Evolutionary conservation across 2,888 invertebrate species (phyloP).

Genomic region (Aplocera efformata): DNA sequence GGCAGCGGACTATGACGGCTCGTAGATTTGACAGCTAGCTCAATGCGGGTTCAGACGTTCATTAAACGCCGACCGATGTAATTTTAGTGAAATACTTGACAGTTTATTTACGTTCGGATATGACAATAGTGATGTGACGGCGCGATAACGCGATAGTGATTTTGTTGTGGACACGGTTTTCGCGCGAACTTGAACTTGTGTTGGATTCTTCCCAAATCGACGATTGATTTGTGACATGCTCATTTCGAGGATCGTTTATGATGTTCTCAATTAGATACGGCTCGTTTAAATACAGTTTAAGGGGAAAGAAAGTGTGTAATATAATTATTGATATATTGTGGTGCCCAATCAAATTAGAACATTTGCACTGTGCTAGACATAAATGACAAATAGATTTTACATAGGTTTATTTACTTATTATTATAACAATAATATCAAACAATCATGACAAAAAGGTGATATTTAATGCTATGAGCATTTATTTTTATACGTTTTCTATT

Average conservation of each 20-base stretch:
- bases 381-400: conserved; percentile 22
- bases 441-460: conserved; percentile 30
- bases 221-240: conserved; percentile 70
- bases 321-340: conserved; percentile 55
- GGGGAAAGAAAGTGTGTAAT: conserved; percentile 69
- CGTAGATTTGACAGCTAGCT: conserved; percentile 82
- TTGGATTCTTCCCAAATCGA: conserved; percentile 47
- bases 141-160: conserved; percentile 36
- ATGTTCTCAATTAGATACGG: conserved; percentile 72
- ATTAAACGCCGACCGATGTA: conserved; percentile 73
- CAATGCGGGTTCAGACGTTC: conserved; percentile 80
- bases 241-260: conserved; percentile 61
- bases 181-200: conserved; percentile 68
- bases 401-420: conserved; percentile 7
- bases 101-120: conserved; percentile 58
- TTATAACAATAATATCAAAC: conserved; percentile 27
- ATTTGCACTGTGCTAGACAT: conserved; percentile 10
- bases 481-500: conserved; percentile 18
- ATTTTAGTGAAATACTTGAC: conserved; percentile 70
- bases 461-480: conserved; percentile 26
- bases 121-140: conserved; percentile 49
- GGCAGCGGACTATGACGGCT: conserved; percentile 80
- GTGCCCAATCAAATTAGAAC: conserved; percentile 46
- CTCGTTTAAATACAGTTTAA: conserved; percentile 59
- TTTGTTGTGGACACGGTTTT: conserved; percentile 43